Percentiles rank a stretch among this genome's conserved stretches.
These are phyloP conservation scores for Rhagonycha fulva DNA, from an alignment of 2,888 invertebrate genomes.

Conservation along the genomic window DNA sequence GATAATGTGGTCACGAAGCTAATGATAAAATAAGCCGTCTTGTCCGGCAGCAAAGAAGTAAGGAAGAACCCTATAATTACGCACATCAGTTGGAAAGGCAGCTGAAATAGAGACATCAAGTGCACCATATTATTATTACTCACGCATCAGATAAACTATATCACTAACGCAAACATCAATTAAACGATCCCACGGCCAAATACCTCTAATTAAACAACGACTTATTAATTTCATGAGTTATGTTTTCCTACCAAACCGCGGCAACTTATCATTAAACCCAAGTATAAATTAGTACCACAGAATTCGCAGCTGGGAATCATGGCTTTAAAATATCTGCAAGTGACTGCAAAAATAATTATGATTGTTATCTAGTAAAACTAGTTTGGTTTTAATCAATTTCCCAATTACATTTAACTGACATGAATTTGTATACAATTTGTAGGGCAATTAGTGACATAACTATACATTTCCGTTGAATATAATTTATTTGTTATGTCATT, in stretches of 20 bases:
- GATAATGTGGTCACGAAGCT: conserved; percentile 22
- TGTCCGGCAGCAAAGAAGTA: conserved; percentile 24
- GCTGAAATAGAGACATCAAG: conserved; percentile 28
- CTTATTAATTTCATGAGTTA: conserved; percentile 34
- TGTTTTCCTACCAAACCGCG: conserved; percentile 30
- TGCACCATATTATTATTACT: conserved; percentile 25
- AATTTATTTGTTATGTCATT: not conserved
- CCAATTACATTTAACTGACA: not conserved
- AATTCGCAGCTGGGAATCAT: conserved; percentile 16
- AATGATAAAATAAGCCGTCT: conserved; percentile 22
- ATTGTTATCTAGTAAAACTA: not conserved
- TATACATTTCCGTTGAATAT: not conserved
- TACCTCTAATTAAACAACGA: conserved; percentile 33
- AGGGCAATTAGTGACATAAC: not conserved
- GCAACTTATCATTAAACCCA: conserved; percentile 30
- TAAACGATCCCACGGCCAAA: conserved; percentile 32
- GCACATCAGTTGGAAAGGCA: conserved; percentile 23
- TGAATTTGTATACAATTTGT: not conserved
- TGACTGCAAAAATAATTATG: not conserved
- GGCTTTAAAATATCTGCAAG: conserved; percentile 5
- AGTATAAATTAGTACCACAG: conserved; percentile 26
- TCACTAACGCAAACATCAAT: conserved; percentile 32
- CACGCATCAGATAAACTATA: conserved; percentile 32
- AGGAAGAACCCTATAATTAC: conserved; percentile 29
- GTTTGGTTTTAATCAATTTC: not conserved